Evolutionary conservation across 2,113 vertebrate genomes (phyloP).

Genomic region (Xiphophorus maculatus): DNA sequence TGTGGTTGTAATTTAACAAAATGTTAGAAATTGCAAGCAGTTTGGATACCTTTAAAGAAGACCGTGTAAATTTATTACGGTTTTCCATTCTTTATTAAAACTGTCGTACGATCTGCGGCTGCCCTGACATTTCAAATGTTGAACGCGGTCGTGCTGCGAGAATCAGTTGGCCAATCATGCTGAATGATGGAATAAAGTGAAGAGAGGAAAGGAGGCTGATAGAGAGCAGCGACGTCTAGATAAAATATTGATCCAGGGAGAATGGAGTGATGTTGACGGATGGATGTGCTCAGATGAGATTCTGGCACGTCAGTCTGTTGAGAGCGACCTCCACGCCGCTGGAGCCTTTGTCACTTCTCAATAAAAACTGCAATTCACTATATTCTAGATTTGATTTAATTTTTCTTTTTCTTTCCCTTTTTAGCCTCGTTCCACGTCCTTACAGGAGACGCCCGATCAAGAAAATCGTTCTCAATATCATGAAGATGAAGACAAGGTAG

Average conservation of each 20-base stretch:
- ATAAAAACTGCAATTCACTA: conserved; percentile 9
- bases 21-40: not conserved
- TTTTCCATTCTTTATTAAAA: conserved; percentile 1
- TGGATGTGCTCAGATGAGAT: conserved; percentile 41
- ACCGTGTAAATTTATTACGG: not conserved
- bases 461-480: conserved; percentile 52
- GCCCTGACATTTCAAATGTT: not conserved
- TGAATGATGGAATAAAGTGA: conserved; percentile 51
- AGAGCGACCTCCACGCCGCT: conserved; percentile 14
- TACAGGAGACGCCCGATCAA: conserved; percentile 65
- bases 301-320: conserved; percentile 35
- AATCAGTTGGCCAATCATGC: conserved; percentile 56
- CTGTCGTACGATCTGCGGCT: not conserved
- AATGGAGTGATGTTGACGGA: conserved; percentile 62
- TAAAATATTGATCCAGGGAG: conserved; percentile 61
- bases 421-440: conserved; percentile 72
- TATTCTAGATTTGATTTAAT: not conserved
- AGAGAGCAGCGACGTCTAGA: conserved; percentile 48
- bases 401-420: not conserved
- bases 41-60: not conserved
- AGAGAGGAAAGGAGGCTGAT: conserved; percentile 49
- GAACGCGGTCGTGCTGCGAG: conserved; percentile 7
- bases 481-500: conserved; percentile 73
- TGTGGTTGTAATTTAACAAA: too few relatives aligned
- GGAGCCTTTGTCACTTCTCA: not conserved